phyloP scores from a whole-genome alignment of 2,113 vertebrate genomes.

The Tympanuchus pallidicinctus region DNA sequence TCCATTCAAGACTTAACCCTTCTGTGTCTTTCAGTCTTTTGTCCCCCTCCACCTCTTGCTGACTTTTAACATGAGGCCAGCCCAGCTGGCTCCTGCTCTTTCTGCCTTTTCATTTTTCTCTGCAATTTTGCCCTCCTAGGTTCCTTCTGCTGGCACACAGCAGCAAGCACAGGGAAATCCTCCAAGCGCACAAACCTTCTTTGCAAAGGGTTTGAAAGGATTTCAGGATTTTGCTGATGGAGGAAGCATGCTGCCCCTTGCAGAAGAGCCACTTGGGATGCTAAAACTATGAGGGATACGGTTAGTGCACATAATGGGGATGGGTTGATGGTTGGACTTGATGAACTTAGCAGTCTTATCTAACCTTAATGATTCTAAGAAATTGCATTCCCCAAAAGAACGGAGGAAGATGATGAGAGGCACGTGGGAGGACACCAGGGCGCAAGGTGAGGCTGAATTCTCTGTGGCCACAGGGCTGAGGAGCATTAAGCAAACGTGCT shows the following conservation, averaged over 20 bases:
- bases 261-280: background rate
- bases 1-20: background rate
- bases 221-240: background rate
- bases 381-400: background rate
- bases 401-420: background rate
- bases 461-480: background rate
- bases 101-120: background rate
- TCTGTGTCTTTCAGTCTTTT: background rate
- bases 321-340: no score
- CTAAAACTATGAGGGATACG: background rate
- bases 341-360: no score
- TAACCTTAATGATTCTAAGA: no score
- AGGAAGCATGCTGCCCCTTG: background rate
- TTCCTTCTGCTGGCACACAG: background rate
- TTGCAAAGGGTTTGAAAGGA: background rate
- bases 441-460: background rate
- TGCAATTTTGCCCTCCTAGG: background rate
- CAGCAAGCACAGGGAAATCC: background rate
- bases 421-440: rapidly evolving
- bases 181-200: background rate
- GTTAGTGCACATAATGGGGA: no score
- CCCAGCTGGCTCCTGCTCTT: background rate
- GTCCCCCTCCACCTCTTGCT: background rate
- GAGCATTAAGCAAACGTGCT: background rate
- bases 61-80: background rate